Evolutionary conservation across 2,797 vertebrate genomes (phyloP).

Genomic region (Mycteria americana): DNA sequence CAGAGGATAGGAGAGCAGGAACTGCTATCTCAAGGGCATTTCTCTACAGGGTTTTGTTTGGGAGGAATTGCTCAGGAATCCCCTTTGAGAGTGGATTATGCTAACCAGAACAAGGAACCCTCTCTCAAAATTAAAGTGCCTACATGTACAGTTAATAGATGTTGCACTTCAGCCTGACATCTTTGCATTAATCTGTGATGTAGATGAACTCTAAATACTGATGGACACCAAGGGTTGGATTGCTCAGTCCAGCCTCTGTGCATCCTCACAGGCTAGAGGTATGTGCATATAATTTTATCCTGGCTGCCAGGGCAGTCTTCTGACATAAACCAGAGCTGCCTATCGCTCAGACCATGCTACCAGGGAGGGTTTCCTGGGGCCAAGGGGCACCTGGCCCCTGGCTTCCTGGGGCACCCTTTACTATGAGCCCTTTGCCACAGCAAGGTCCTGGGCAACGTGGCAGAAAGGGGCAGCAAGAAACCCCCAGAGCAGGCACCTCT

Average conservation of each 20-base stretch:
- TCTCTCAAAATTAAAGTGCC: neutral
- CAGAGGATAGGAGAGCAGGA: neutral
- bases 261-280: neutral
- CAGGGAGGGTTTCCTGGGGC: neutral
- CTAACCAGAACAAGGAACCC: neutral
- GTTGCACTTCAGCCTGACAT: neutral
- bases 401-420: neutral
- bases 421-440: neutral
- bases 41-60: neutral
- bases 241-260: neutral
- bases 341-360: neutral
- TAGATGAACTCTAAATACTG: neutral
- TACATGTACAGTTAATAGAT: neutral
- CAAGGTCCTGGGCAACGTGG: neutral
- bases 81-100: fast-evolving
- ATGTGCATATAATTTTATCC: neutral
- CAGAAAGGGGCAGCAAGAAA: neutral
- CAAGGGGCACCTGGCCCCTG: neutral
- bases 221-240: neutral
- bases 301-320: neutral
- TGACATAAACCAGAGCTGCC: neutral
- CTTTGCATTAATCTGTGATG: neutral
- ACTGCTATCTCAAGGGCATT: neutral
- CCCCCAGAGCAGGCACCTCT: neutral
- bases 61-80: neutral